A percentile compares a stretch with the other conserved stretches of the same genome.
phyloP scores from a whole-genome alignment of 2,888 invertebrate species.

The Exocentrus adspersus region DNA sequence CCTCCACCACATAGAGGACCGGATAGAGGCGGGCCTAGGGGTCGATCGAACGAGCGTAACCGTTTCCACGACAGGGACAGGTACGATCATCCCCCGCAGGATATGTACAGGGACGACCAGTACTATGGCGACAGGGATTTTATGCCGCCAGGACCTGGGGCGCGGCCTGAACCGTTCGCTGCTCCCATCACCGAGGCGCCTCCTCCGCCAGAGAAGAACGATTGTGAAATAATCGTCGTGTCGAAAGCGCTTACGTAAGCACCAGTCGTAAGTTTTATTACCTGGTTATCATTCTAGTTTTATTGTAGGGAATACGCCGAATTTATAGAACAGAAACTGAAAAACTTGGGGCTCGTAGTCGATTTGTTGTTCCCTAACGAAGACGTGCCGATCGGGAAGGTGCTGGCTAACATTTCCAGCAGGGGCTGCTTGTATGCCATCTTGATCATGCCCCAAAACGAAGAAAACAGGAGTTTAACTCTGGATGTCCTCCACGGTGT shows the following conservation, averaged over 20 bases:
- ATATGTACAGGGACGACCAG: slow-evolving; percentile 34
- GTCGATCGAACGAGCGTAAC: slow-evolving; percentile 35
- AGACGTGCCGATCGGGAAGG: slow-evolving; percentile 81
- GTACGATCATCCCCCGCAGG: slow-evolving; percentile 43
- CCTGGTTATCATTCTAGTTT: background rate
- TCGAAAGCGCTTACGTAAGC: slow-evolving; percentile 84
- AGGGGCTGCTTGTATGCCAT: slow-evolving; percentile 92
- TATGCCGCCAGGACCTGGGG: slow-evolving; percentile 42
- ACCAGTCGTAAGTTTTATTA: background rate
- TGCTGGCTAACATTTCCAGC: slow-evolving; percentile 87
- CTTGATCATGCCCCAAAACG: slow-evolving; percentile 85
- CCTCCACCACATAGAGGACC: slow-evolving; percentile 14
- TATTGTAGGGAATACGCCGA: slow-evolving; percentile 83
- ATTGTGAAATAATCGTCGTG: slow-evolving; percentile 91
- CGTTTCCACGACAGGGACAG: slow-evolving; percentile 41
- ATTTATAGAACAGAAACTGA: slow-evolving; percentile 83
- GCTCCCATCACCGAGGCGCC: slow-evolving; percentile 50
- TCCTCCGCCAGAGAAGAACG: slow-evolving; percentile 73
- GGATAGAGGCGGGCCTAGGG: slow-evolving; percentile 32
- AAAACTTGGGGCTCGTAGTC: slow-evolving; percentile 80
- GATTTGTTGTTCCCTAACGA: slow-evolving; percentile 93
- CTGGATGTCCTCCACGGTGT: slow-evolving; percentile 90
- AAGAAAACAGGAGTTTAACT: slow-evolving; percentile 86
- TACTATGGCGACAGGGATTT: slow-evolving; percentile 40
- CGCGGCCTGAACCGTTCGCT: slow-evolving; percentile 54